Base-by-base conservation (phyloP, 1,140 invertebrate genomes). In the Vanessa atalanta region DNA sequence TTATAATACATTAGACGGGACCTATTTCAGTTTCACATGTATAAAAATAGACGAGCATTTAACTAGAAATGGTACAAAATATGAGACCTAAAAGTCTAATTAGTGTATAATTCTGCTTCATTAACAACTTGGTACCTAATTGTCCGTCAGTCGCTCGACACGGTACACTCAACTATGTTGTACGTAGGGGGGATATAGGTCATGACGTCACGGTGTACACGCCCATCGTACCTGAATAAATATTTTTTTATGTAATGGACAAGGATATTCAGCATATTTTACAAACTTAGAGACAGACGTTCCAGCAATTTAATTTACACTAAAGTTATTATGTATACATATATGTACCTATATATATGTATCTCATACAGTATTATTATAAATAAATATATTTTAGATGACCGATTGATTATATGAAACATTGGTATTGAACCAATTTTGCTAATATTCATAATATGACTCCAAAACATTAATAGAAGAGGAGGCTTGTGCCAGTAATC, bases 171-270 rank as follows among this genome's bases (percentile, higher is more conserved):
- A 5, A 47, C 65, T 60, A 60, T 12, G 55, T 9, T 67, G 50
- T 51, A 53, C 65, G 51, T 47, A 15, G 63, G 64, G 5, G 43
- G 15, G 63, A 75, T 70, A 70, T 75, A 75, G 73, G 73, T 75
- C 73, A 70, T 75, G 73, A 75, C 73, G 73, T 75, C 73, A 75
- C 51, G 37, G n/a, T 8, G 64, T 26, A 75, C 64, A 75, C 68
- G 72, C 72, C 72, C 72, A 23, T 47, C 20, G 60, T 68, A 65
- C 57, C 51, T 55, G 61, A 47, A 43, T 13, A 37, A 51, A 12
- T 11, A 9, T 12, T 26, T 12, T 20, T 11, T 12, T 60, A 26
- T n/a, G 55, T 60, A 53, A 53, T 53, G n/a, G n/a, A 16, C 13
- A 15, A 50, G 48, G 48, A 15, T 50, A 43, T 43, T 0, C 37